Evolutionary conservation across 2,888 invertebrate species (phyloP).

Genomic region (Chouioia cunea): DNA sequence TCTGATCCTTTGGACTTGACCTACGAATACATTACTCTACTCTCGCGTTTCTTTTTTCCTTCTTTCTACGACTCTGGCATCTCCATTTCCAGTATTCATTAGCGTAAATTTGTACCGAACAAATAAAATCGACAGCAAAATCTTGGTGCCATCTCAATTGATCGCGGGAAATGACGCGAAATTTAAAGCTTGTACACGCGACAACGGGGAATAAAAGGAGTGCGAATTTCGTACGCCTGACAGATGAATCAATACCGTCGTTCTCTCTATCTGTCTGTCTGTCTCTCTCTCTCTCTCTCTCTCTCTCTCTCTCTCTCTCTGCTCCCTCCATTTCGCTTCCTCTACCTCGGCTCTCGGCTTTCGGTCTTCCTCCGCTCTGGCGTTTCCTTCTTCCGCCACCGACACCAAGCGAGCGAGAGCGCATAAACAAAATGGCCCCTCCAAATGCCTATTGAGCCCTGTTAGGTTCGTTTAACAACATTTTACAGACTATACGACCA

Average conservation of each 20-base stretch:
- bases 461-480: too few relatives aligned
- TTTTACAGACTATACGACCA: too few relatives aligned
- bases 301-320: constrained; percentile 11
- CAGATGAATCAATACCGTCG: constrained; percentile 66
- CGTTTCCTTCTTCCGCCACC: constrained; percentile 42
- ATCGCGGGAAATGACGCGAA: too few relatives aligned
- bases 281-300: constrained; percentile 3
- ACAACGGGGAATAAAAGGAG: constrained; percentile 33
- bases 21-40: too few relatives aligned
- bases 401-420: constrained; percentile 18
- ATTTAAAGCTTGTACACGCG: too few relatives aligned
- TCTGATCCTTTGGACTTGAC: too few relatives aligned
- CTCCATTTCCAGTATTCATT: background rate
- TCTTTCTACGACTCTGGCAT: background rate
- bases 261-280: constrained; percentile 14
- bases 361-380: constrained; percentile 29
- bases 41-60: constrained; percentile 7
- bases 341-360: background rate
- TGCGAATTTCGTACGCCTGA: constrained; percentile 55
- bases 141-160: too few relatives aligned
- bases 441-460: constrained; percentile 21
- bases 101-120: background rate
- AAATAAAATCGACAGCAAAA: too few relatives aligned
- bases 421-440: constrained; percentile 44
- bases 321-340: constrained; percentile 4